These are phyloP conservation scores for Colletes latitarsis DNA, from an alignment of 1,140 invertebrate species.

Conservation along the genomic window DNA sequence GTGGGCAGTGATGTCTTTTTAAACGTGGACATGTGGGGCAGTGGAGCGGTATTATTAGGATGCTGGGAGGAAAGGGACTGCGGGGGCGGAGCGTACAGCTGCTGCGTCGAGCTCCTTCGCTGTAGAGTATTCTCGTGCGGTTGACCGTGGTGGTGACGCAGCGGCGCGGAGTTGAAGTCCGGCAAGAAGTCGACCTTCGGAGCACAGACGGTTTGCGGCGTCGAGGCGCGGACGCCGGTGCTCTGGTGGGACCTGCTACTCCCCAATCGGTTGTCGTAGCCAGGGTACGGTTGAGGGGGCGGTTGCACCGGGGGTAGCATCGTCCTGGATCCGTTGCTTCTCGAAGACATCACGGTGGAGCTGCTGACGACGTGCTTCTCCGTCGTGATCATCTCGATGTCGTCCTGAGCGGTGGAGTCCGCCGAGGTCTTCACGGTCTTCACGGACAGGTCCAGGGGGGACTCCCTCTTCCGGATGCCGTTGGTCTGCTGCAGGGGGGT, in stretches of 20 bases:
- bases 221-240: constrained; percentile 67
- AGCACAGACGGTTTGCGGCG: constrained; percentile 79
- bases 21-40: constrained; percentile 78
- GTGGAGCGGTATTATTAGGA: constrained; percentile 59
- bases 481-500: constrained; percentile 60
- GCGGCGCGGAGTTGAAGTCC: constrained; percentile 82
- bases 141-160: constrained; percentile 67
- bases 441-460: constrained; percentile 91
- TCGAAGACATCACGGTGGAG: constrained; percentile 50
- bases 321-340: constrained; percentile 67
- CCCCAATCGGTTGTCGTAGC: constrained; percentile 63
- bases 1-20: constrained; percentile 76
- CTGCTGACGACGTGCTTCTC: constrained; percentile 69
- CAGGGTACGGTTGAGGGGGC: constrained; percentile 41
- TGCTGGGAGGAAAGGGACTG: constrained; percentile 54
- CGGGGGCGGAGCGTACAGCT: constrained; percentile 59
- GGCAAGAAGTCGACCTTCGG: constrained; percentile 88
- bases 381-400: constrained; percentile 77
- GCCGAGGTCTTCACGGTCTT: constrained; percentile 92
- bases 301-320: constrained; percentile 71
- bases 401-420: constrained; percentile 90
- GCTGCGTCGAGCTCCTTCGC: constrained; percentile 60
- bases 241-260: constrained; percentile 52
- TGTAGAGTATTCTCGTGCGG: constrained; percentile 60
- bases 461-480: constrained; percentile 84